phyloP scores from a whole-genome alignment of 2,888 invertebrate genomes.

The Petrolisthes manimaculis region DNA sequence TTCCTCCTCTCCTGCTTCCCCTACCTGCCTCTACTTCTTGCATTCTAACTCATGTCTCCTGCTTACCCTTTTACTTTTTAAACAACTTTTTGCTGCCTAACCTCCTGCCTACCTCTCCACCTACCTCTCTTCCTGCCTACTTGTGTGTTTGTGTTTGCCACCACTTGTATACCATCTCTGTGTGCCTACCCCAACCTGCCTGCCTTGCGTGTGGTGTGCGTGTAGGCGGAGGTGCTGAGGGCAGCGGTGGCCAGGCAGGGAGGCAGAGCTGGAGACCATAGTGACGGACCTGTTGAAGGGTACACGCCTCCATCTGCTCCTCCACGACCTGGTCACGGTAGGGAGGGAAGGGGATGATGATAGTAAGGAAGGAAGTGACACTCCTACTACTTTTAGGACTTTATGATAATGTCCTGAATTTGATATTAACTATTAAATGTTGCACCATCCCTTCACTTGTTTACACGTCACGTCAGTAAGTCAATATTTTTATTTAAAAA shows the following conservation, averaged over 20 bases:
- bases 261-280: constrained; percentile 45
- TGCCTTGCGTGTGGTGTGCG: constrained; percentile 24
- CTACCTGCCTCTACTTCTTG: neutral
- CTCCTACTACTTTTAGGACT: no score
- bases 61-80: neutral
- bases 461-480: no score
- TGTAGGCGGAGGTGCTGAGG: constrained; percentile 40
- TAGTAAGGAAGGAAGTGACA: neutral
- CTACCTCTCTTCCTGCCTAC: neutral
- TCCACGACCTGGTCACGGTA: constrained; percentile 55
- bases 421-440: no score
- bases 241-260: constrained; percentile 36
- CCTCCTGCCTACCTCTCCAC: neutral
- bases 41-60: constrained; percentile 18
- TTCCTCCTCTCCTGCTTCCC: neutral
- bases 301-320: constrained; percentile 42
- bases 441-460: no score
- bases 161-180: neutral
- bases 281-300: constrained; percentile 50
- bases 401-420: no score
- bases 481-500: no score
- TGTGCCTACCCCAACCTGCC: neutral
- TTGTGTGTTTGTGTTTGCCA: neutral
- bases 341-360: neutral
- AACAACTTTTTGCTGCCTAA: neutral